A percentile compares a stretch with the other conserved stretches of the same genome.
Conservation (phyloP, 2,113 vertebrate species). For the Serinus canaria region DNA sequence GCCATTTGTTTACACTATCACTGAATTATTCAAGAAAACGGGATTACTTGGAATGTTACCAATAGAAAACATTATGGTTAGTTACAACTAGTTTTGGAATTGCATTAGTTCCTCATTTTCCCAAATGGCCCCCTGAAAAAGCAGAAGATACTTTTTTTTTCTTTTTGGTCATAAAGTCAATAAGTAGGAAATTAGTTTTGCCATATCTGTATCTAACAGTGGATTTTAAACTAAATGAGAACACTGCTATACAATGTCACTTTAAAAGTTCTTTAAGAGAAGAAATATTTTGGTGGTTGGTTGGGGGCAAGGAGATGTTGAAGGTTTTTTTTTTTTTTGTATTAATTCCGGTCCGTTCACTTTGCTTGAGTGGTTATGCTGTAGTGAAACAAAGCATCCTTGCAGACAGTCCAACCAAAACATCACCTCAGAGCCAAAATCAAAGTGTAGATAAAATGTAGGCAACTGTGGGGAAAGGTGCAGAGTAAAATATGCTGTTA, state of each 20-base stretch:
- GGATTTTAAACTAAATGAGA: neutral
- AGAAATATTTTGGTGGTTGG: no score
- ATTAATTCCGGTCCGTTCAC: neutral
- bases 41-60: accelerated
- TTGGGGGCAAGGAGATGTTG: accelerated
- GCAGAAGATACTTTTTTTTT: neutral
- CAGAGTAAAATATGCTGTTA: neutral
- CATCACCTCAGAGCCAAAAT: neutral
- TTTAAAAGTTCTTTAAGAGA: neutral
- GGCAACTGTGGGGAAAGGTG: neutral
- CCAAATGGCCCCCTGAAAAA: neutral
- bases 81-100: neutral
- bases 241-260: neutral
- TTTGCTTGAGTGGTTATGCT: neutral
- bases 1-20: accelerated
- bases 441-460: neutral
- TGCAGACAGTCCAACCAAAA: neutral
- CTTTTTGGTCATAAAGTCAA: accelerated
- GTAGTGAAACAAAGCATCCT: neutral
- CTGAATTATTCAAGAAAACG: neutral
- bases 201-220: accelerated
- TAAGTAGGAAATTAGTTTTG: neutral
- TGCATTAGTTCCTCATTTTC: neutral
- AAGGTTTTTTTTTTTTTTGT: neutral
- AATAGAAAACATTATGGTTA: neutral